Evolutionary conservation across 2,888 invertebrate genomes (phyloP), one percentile per base, ranked within the genome.

Genomic region (Timandra comae): DNA sequence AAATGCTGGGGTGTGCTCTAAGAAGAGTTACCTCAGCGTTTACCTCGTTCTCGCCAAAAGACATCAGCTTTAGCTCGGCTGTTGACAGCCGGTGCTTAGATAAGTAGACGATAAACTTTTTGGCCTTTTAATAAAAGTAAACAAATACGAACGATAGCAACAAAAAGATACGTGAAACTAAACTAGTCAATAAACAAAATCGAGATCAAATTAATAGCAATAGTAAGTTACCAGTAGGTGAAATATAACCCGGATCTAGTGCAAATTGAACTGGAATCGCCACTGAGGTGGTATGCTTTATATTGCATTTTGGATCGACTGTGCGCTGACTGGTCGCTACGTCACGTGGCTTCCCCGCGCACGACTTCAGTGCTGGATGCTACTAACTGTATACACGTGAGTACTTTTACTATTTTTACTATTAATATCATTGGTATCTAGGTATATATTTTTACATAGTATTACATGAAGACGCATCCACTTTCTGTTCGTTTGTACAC

Each of bases 311-410:
- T 81, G 82, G 82, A 78, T 85, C 85, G 84, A 86, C 85, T 81
- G 85, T 82, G 86, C 86, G 86, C 86, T 84, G 81, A 77, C 76
- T 74, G 86, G 86, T 86, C 86, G 86, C 86, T 86, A 84, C 86
- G 84, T 85, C 76, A 79, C 84, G 86, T 86, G 86, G 86, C 86
- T 86, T 81, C 86, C 86, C 84, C 78, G 86, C 84, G 86, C 85
- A 80, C 85, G 77, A 81, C 79, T 82, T 52, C 84, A 79, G 86
- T 86, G 84, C 89, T 89, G 89, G 89, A 89, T 89, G 89, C 88
- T 88, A 88, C 89, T 89, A 89, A 87, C 88, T 89, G 87, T 88
- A 88, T 89, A 86, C 88, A 89, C 89, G 89, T 89, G 65, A 89
- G 89, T 89, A 74, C 43, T 30, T 25, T 48, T 45, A 38, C 30